Conservation (phyloP, 2,113 vertebrate species). For the Leiothrix lutea region DNA sequence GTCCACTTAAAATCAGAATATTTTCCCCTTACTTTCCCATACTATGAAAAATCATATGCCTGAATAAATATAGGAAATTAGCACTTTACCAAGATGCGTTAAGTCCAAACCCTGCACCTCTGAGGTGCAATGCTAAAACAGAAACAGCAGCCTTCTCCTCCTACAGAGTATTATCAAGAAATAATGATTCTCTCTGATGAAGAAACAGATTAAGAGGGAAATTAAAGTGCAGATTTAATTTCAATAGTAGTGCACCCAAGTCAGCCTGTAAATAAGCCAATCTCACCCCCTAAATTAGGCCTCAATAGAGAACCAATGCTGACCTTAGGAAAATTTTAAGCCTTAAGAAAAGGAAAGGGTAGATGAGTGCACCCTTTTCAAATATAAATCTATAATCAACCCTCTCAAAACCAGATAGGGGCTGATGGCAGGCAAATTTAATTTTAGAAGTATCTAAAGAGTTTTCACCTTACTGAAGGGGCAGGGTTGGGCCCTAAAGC, state of each 20-base stretch:
- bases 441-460: background rate
- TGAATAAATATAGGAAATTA: background rate
- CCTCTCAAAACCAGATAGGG: background rate
- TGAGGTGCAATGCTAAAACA: background rate
- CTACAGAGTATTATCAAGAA: background rate
- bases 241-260: background rate
- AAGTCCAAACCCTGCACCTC: background rate
- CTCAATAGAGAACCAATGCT: background rate
- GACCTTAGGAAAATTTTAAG: background rate
- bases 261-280: background rate
- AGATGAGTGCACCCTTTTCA: background rate
- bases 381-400: background rate
- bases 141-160: background rate
- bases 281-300: background rate
- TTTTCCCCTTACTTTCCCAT: background rate
- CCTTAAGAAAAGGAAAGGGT: background rate
- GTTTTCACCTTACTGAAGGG: background rate
- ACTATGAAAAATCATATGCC: background rate
- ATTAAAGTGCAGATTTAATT: slow-evolving; percentile 28
- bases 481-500: background rate
- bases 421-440: background rate
- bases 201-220: slow-evolving; percentile 44
- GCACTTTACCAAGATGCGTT: background rate
- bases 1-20: background rate
- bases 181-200: background rate